Base-by-base conservation (phyloP, 53 echinoderm and acorn worm species). In the Stichopus horrens region DNA sequence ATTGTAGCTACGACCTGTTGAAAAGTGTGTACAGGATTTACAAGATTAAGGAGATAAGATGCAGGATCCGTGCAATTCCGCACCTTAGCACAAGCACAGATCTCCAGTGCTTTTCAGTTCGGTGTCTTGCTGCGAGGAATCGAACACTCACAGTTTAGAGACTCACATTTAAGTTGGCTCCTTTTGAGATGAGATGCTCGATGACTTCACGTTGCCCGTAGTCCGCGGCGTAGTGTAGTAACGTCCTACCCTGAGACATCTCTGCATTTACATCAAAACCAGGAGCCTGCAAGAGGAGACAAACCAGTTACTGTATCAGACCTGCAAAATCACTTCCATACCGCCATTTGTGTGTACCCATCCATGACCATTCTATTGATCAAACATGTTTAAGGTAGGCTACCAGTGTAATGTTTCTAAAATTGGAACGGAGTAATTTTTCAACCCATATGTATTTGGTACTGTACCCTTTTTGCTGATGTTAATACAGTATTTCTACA, bases 161-260 rank as follows among this genome's bases (percentile, higher is more conserved):
- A 82, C 93, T 92, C 88, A 94, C 94, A 90, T 94, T 90, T 13
- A 94, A 86, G 16, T 94, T 86, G 11, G 92, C 92, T 14, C 90
- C 92, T 9, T 90, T 90, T 53, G 88, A 77, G 18, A 88, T 63
- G 37, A 94, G 84, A n/a, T 90, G 76, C 53, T 78, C 59, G 52
- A 94, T 90, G 82, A 90, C 75, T 9, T 94, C 94, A 5, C 11
- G 68, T 51, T 94, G 94, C 13, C 94, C 94, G 77, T 92, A 94
- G 85, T 94, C 94, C 2, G 94, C 92, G 4, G 94, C 94, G 54
- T 83, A 23, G 76, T 90, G 88, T 10, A 94, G 55, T 16, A 79
- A 88, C 66, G 57, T 60, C 80, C 94, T 89, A 16, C 94, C 94
- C 9, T 90, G 21, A 9, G 21, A 75, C 75, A 75, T 20, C 20